These are phyloP conservation scores for Prochilodus magdalenae DNA, from an alignment of 2,113 vertebrate species.

Conservation along the genomic window DNA sequence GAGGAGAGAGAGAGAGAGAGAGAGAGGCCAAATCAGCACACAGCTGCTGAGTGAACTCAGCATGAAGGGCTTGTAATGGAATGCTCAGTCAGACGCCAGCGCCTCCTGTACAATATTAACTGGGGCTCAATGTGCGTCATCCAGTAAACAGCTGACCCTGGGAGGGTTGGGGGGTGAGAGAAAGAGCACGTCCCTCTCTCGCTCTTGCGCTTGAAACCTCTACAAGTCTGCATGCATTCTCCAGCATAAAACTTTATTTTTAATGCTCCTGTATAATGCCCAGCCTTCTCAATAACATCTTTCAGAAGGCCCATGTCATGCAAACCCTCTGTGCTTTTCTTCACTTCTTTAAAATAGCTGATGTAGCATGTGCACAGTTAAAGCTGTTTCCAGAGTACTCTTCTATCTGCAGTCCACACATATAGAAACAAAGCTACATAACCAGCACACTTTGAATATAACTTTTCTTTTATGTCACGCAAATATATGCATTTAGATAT, in stretches of 20 bases:
- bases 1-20: conserved; percentile 59
- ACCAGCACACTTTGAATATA: too few relatives aligned
- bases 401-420: too few relatives aligned
- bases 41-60: conserved; percentile 65
- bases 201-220: not conserved
- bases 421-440: too few relatives aligned
- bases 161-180: conserved; percentile 52
- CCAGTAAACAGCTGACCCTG: conserved; percentile 73
- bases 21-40: conserved; percentile 42
- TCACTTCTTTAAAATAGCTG: too few relatives aligned
- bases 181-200: conserved; percentile 23
- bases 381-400: too few relatives aligned
- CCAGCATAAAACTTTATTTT: not conserved
- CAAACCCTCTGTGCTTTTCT: too few relatives aligned
- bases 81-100: conserved; percentile 75
- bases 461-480: too few relatives aligned
- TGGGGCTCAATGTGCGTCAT: conserved; percentile 78
- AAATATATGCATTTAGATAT: too few relatives aligned
- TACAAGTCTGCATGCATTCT: not conserved
- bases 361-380: too few relatives aligned
- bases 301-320: not conserved
- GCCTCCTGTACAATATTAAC: conserved; percentile 80
- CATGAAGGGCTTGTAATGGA: conserved; percentile 72
- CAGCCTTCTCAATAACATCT: not conserved
- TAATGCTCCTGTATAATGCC: not conserved